Percentiles rank a stretch among this genome's conserved stretches.
Evolutionary conservation across 2,113 vertebrate species (phyloP).

Genomic region (Progne subis): DNA sequence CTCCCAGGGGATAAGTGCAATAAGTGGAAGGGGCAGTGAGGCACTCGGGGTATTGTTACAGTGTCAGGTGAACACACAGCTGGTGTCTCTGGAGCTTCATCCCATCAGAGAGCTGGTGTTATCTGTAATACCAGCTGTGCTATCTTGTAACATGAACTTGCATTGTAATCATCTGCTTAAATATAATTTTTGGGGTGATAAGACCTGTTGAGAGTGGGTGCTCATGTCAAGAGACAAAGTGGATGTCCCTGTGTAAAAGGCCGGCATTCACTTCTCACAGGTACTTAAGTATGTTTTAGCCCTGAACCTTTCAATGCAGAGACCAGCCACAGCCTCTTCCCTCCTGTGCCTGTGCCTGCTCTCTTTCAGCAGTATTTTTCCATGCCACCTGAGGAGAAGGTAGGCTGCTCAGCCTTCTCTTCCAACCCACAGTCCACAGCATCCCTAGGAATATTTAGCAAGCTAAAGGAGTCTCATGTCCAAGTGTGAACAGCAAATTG

Average conservation of each 20-base stretch:
- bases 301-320: background rate
- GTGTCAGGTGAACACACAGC: background rate
- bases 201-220: background rate
- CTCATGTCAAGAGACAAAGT: background rate
- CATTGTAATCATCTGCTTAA: background rate
- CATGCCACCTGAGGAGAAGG: background rate
- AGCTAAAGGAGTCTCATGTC: background rate
- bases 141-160: background rate
- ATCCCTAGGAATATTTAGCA: background rate
- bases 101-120: background rate
- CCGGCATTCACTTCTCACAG: background rate
- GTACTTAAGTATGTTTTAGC: background rate
- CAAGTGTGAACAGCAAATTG: background rate
- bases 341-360: background rate
- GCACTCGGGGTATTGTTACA: background rate
- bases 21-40: background rate
- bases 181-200: background rate
- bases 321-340: background rate
- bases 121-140: accelerated
- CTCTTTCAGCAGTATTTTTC: background rate
- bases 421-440: background rate
- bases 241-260: background rate
- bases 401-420: background rate
- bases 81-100: background rate
- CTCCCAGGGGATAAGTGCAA: background rate